Conservation (phyloP, 2,888 invertebrate genomes). For the Salpingus planirostris region DNA sequence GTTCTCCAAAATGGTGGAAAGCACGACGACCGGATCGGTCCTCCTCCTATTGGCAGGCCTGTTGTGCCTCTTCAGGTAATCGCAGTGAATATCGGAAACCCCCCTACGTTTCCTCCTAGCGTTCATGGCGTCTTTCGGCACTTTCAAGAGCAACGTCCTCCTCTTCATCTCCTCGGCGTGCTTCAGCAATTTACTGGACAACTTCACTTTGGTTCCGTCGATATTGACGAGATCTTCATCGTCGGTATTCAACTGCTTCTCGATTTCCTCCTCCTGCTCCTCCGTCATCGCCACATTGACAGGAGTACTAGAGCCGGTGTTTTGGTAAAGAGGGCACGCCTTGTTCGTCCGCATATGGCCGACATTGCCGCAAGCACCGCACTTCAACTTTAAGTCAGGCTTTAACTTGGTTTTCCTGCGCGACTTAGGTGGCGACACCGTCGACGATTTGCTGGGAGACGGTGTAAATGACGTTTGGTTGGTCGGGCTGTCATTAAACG, state of each 20-base stretch:
- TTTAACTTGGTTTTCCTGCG: slow-evolving; percentile 79
- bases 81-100: slow-evolving; percentile 67
- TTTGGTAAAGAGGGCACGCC: slow-evolving; percentile 90
- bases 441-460: slow-evolving; percentile 37
- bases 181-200: slow-evolving; percentile 81
- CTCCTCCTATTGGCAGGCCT: slow-evolving; percentile 82
- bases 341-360: slow-evolving; percentile 88
- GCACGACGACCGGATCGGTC: slow-evolving; percentile 92
- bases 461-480: slow-evolving; percentile 33
- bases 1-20: slow-evolving; percentile 83
- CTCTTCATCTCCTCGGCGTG: slow-evolving; percentile 82
- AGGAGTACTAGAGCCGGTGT: slow-evolving; percentile 44
- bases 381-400: slow-evolving; percentile 84
- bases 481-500: slow-evolving; percentile 13
- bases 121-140: slow-evolving; percentile 61
- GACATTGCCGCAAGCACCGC: slow-evolving; percentile 92
- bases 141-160: slow-evolving; percentile 66
- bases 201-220: slow-evolving; percentile 88
- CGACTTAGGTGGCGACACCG: slow-evolving; percentile 50
- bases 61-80: slow-evolving; percentile 77
- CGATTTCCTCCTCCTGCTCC: slow-evolving; percentile 74
- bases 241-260: slow-evolving; percentile 65
- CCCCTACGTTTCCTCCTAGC: slow-evolving; percentile 58
- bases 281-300: slow-evolving; percentile 67
- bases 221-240: slow-evolving; percentile 85